Percentiles rank a stretch among this genome's conserved stretches.
phyloP scores from a whole-genome alignment of 2,888 invertebrate species.

The Zootermopsis nevadensis region DNA sequence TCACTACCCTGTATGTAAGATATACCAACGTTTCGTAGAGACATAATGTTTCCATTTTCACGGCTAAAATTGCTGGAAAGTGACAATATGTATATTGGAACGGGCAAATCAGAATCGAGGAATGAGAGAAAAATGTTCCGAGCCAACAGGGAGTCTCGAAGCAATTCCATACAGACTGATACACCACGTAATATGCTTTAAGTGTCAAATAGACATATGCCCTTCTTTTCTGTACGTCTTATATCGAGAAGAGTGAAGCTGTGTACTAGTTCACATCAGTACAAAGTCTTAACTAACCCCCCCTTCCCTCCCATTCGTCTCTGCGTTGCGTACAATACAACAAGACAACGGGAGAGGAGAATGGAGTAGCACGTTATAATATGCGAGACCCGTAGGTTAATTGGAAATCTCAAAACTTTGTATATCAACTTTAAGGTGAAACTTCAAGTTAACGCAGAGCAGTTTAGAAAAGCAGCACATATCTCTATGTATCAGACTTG shows the following conservation, averaged over 20 bases:
- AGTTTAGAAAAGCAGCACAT: background rate
- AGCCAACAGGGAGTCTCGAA: too few relatives aligned
- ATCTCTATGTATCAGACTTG: conserved; percentile 1
- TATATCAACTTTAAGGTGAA: background rate
- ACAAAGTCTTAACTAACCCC: too few relatives aligned
- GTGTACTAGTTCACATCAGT: background rate
- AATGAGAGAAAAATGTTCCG: too few relatives aligned
- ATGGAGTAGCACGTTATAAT: background rate
- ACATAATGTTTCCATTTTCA: too few relatives aligned
- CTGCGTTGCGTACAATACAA: background rate
- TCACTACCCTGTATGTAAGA: too few relatives aligned
- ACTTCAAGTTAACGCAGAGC: background rate
- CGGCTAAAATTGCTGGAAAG: too few relatives aligned
- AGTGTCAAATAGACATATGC: background rate
- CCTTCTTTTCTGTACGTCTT: background rate
- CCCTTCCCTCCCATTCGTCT: background rate
- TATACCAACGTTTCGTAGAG: too few relatives aligned
- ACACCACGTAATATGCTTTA: too few relatives aligned
- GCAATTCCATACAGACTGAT: too few relatives aligned
- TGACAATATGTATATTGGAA: too few relatives aligned
- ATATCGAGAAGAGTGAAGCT: background rate
- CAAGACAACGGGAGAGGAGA: background rate
- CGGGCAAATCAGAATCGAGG: too few relatives aligned
- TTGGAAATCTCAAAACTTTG: conserved; percentile 34
- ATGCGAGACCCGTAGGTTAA: conserved; percentile 27